Percentiles rank a stretch among this genome's conserved stretches.
Evolutionary conservation across 2,113 vertebrate genomes (phyloP).

Genomic region (Mastomys coucha): DNA sequence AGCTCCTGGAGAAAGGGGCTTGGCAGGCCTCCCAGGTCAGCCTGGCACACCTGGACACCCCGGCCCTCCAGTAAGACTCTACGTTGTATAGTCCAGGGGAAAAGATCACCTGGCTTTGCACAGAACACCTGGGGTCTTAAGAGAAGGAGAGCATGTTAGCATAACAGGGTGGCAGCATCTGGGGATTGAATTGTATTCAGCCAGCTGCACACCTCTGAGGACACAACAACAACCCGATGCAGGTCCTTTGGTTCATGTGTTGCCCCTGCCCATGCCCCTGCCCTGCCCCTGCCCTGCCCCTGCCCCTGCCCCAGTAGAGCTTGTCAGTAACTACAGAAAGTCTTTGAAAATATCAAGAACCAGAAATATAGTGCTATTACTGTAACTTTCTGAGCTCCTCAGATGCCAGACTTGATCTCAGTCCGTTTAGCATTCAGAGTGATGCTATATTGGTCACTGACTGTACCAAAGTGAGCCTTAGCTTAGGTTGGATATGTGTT

Average conservation of each 20-base stretch:
- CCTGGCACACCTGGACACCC: conserved; percentile 95
- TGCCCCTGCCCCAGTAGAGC: background rate
- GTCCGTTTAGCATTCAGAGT: background rate
- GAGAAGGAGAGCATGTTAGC: background rate
- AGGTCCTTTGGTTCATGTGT: background rate
- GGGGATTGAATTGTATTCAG: background rate
- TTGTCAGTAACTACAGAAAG: background rate
- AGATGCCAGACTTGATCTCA: background rate
- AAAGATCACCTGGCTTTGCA: background rate
- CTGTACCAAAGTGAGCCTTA: background rate
- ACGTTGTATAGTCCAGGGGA: fast-evolving
- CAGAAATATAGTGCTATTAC: background rate
- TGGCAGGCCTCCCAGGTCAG: conserved; percentile 91
- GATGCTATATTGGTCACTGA: background rate
- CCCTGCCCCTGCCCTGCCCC: background rate
- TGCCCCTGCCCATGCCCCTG: background rate
- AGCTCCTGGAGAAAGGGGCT: conserved; percentile 92
- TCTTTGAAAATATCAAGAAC: conserved; percentile 19
- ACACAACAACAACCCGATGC: fast-evolving
- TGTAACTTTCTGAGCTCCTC: background rate
- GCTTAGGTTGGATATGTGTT: background rate
- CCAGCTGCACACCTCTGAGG: background rate
- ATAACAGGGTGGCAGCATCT: background rate
- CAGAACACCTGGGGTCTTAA: background rate
- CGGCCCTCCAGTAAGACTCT: conserved; percentile 90